A percentile compares a stretch with the other conserved stretches of the same genome.
phyloP scores from a whole-genome alignment of 2,888 invertebrate genomes.

The Lingula anatina region DNA sequence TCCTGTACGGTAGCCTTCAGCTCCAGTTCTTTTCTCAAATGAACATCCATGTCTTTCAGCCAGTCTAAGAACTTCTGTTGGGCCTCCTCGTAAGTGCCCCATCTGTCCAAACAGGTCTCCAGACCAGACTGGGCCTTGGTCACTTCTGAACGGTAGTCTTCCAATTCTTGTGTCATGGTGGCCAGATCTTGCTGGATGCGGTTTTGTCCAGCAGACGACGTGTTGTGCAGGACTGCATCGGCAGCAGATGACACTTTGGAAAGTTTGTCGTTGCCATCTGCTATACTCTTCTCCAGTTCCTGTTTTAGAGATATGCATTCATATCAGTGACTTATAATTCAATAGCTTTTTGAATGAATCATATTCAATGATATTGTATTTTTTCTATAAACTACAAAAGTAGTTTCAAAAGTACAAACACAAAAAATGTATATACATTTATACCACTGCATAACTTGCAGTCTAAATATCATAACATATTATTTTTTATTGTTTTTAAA shows the following conservation, averaged over 20 bases:
- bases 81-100: slow-evolving; percentile 85
- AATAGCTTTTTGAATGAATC: no score
- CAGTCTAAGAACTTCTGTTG: slow-evolving; percentile 76
- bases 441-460: background rate
- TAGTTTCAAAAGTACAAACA: no score
- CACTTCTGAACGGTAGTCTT: slow-evolving; percentile 32
- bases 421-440: no score
- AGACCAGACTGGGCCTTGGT: slow-evolving; percentile 38
- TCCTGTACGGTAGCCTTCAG: slow-evolving; percentile 81
- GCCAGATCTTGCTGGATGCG: slow-evolving; percentile 40
- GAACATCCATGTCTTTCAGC: slow-evolving; percentile 80
- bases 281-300: slow-evolving; percentile 25
- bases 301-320: no score
- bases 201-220: slow-evolving; percentile 40
- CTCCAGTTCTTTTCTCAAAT: slow-evolving; percentile 73
- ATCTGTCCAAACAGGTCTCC: slow-evolving; percentile 80
- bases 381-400: no score
- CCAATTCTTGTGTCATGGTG: slow-evolving; percentile 36
- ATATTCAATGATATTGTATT: no score
- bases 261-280: slow-evolving; percentile 35
- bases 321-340: no score
- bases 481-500: no score
- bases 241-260: slow-evolving; percentile 32
- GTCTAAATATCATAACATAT: background rate
- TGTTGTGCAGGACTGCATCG: slow-evolving; percentile 34